A percentile compares a stretch with the other conserved stretches of the same genome.
Conservation (phyloP, 2,113 vertebrate species). For the Coptodon rendalli region DNA sequence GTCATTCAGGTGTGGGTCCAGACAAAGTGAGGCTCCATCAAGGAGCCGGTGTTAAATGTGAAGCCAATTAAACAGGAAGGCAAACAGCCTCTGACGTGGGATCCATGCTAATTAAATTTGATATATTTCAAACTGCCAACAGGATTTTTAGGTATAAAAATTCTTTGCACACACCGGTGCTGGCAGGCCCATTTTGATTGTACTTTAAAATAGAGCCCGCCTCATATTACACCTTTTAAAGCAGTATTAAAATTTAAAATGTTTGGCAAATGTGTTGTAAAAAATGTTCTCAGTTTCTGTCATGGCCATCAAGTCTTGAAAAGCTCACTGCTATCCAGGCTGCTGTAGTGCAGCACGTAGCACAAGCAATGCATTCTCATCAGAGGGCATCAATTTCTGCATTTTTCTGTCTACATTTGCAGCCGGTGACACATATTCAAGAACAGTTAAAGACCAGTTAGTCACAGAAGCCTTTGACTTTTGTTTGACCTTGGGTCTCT, state of each 20-base stretch:
- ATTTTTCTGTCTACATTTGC: neutral
- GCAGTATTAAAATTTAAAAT: neutral
- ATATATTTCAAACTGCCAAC: neutral
- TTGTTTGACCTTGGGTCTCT: neutral
- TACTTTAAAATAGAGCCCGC: neutral
- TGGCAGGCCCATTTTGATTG: neutral
- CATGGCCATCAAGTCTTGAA: neutral
- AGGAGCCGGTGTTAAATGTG: neutral
- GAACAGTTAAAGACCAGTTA: neutral
- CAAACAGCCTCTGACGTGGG: neutral
- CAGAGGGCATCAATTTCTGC: neutral
- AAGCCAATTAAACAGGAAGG: neutral
- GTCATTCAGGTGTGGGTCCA: neutral
- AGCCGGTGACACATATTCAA: neutral
- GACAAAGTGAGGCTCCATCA: neutral
- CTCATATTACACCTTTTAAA: neutral
- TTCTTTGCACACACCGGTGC: neutral
- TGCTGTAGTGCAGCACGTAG: neutral
- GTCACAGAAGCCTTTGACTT: neutral
- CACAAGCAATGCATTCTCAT: neutral
- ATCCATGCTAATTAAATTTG: neutral
- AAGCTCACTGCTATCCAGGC: neutral
- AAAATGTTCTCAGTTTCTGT: neutral
- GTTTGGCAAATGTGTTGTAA: neutral
- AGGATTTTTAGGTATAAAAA: neutral